Evolutionary conservation across 2,113 vertebrate genomes (phyloP).

Genomic region (Dasypus novemcinctus): DNA sequence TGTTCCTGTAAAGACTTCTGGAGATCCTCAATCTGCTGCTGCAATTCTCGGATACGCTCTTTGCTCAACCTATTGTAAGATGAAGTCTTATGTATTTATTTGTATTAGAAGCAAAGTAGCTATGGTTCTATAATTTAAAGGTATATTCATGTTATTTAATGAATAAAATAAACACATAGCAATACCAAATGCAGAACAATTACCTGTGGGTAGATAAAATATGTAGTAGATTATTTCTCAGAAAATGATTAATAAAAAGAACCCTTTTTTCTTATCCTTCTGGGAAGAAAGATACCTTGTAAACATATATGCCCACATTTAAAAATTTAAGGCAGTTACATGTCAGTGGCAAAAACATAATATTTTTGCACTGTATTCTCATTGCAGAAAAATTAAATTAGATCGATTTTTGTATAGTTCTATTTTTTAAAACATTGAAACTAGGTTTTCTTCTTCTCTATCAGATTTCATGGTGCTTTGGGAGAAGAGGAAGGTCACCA

Average conservation of each 20-base stretch:
- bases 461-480: conserved; percentile 1
- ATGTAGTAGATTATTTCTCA: not conserved
- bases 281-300: not conserved
- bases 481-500: not conserved
- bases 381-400: conserved; percentile 34
- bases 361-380: conserved; percentile 4
- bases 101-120: conserved; percentile 15
- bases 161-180: not conserved
- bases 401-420: not conserved
- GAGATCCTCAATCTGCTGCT: conserved; percentile 96
- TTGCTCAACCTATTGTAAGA: conserved; percentile 85
- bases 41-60: conserved; percentile 89
- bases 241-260: conserved; percentile 5
- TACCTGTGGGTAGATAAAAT: not conserved
- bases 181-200: not conserved
- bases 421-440: conserved; percentile 31
- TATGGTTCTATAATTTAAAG: not conserved
- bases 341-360: not conserved
- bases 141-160: not conserved
- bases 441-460: not conserved
- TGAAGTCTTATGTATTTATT: not conserved
- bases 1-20: conserved; percentile 95
- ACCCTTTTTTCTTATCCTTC: not conserved
- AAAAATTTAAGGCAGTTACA: not conserved
- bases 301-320: not conserved